These are phyloP conservation scores for Diplolepis rosae DNA, from an alignment of 2,888 invertebrate species.

Conservation along the genomic window DNA sequence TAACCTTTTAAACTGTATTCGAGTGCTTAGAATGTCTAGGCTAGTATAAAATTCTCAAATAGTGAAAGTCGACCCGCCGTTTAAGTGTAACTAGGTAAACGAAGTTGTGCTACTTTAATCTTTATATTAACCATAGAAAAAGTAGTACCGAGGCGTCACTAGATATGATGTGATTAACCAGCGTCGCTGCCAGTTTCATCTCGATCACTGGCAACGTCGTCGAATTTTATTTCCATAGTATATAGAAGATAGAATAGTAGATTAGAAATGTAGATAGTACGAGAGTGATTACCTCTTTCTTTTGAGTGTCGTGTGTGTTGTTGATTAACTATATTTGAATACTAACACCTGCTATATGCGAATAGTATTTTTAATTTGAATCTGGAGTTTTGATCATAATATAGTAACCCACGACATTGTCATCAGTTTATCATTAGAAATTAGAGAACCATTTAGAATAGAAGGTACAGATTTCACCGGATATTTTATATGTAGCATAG, in stretches of 20 bases:
- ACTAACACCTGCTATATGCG: conserved; percentile 47
- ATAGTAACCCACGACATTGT: conserved; percentile 43
- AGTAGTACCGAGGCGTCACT: conserved; percentile 55
- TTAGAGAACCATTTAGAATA: conserved; percentile 51
- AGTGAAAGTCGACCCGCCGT: conserved; percentile 43
- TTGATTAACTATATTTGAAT: conserved; percentile 36
- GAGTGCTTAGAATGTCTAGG: conserved; percentile 55
- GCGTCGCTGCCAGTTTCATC: conserved; percentile 35
- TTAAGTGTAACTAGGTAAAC: conserved; percentile 40
- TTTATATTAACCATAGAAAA: conserved; percentile 54
- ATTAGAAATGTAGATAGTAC: conserved; percentile 66
- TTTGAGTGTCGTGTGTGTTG: conserved; percentile 55
- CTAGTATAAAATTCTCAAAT: conserved; percentile 42
- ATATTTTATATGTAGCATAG: conserved; percentile 54
- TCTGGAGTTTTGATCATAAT: conserved; percentile 42
- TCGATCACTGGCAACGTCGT: conserved; percentile 31
- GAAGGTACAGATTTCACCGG: conserved; percentile 47
- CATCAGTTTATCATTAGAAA: conserved; percentile 50
- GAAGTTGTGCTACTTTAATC: conserved; percentile 20
- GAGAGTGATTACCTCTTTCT: conserved; percentile 58
- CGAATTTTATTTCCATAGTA: conserved; percentile 45
- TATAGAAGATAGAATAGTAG: conserved; percentile 58
- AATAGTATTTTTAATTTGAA: conserved; percentile 32
- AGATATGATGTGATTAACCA: conserved; percentile 49
- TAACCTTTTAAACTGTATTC: conserved; percentile 59